phyloP scores from a whole-genome alignment of 2,797 vertebrate species.

The Pipistrellus pipistrellus region DNA sequence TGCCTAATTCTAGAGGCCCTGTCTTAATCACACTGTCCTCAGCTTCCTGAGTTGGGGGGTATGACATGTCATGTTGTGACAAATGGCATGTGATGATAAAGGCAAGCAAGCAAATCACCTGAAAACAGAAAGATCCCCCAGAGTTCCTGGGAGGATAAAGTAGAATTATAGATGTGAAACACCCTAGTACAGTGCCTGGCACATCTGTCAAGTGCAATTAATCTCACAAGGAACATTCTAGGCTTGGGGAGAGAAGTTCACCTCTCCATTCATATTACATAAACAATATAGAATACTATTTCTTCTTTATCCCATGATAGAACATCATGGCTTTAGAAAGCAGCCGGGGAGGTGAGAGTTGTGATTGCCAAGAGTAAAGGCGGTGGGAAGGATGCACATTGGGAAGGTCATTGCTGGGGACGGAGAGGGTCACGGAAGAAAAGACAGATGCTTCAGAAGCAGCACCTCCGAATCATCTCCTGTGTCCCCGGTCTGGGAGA shows the following conservation, averaged over 20 bases:
- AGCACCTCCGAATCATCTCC: slow-evolving; percentile 29
- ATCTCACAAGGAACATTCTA: neutral
- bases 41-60: neutral
- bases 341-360: neutral
- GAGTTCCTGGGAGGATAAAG: neutral
- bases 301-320: neutral
- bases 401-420: neutral
- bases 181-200: neutral
- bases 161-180: neutral
- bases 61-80: neutral
- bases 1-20: neutral
- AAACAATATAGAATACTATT: neutral
- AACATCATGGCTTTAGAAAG: neutral
- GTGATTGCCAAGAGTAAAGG: neutral
- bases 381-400: neutral
- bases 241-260: neutral
- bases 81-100: neutral
- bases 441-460: neutral
- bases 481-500: slow-evolving; percentile 40
- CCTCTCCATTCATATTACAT: neutral
- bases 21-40: neutral
- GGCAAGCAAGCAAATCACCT: neutral
- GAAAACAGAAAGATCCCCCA: neutral
- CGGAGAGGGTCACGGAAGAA: neutral
- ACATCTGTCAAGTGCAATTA: neutral